phyloP scores from a whole-genome alignment of 2,113 vertebrate genomes.

The Sphyrna mokarran region DNA sequence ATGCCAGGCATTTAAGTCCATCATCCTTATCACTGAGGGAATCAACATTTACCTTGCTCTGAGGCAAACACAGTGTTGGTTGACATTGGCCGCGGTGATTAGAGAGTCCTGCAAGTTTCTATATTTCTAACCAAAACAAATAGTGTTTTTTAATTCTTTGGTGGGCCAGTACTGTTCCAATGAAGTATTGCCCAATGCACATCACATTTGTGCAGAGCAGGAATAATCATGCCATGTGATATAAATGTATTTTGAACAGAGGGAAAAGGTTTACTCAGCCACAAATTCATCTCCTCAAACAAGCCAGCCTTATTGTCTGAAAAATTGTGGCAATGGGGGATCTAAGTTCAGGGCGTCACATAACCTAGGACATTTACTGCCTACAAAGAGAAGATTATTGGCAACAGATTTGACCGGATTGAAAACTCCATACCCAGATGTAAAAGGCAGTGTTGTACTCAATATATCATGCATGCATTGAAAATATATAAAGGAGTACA shows the following conservation, averaged over 20 bases:
- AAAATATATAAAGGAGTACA: not conserved
- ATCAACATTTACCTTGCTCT: not conserved
- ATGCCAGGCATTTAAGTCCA: not conserved
- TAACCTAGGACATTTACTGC: not conserved
- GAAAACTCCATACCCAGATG: not conserved
- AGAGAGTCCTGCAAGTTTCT: not conserved
- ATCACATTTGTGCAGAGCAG: not conserved
- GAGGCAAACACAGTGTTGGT: not conserved
- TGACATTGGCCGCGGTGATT: not conserved
- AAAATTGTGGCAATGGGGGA: not conserved
- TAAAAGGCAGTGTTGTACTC: not conserved
- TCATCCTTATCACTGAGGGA: not conserved
- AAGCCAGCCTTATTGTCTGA: not conserved
- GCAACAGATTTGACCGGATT: not conserved
- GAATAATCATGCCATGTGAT: not conserved
- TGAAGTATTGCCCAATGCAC: not conserved
- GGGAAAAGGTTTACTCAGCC: not conserved
- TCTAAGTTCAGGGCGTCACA: not conserved
- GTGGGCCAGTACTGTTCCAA: not conserved
- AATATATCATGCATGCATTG: not conserved
- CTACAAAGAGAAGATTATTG: not conserved
- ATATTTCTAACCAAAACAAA: not conserved
- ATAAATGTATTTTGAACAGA: not conserved
- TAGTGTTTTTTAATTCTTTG: not conserved
- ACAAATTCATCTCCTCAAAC: not conserved